Percentiles rank a stretch among this genome's conserved stretches.
These are phyloP conservation scores for Enoplosus armatus DNA, from an alignment of 2,797 vertebrate species.

Conservation along the genomic window DNA sequence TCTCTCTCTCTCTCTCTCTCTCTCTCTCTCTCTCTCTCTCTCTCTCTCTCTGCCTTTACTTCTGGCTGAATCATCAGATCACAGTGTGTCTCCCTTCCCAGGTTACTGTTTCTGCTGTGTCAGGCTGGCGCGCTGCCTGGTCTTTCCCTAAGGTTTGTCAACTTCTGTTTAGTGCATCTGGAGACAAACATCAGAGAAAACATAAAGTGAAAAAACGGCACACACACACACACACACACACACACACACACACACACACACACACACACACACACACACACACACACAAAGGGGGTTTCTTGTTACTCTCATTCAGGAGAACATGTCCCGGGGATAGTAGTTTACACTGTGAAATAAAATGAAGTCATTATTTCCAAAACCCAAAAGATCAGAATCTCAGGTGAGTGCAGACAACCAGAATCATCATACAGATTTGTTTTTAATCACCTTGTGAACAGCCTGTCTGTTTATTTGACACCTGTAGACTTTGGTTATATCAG, in stretches of 20 bases:
- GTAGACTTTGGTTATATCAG: conserved; percentile 85
- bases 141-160: conserved; percentile 81
- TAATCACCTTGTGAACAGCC: conserved; percentile 59
- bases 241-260: no score
- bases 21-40: conserved; percentile 46
- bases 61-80: conserved; percentile 86
- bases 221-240: no score
- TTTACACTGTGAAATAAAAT: conserved; percentile 58
- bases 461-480: conserved; percentile 91
- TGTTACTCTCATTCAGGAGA: conserved; percentile 42
- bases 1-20: conserved; percentile 44
- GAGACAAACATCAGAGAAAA: conserved; percentile 67
- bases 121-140: conserved; percentile 81
- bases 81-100: conserved; percentile 81
- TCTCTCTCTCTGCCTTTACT: conserved; percentile 55
- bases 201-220: conserved; percentile 43
- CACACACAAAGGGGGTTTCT: conserved; percentile 29
- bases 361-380: conserved; percentile 50
- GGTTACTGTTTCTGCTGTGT: conserved; percentile 85
- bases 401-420: conserved; percentile 50
- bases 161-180: conserved; percentile 77
- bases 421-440: conserved; percentile 49
- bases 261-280: no score
- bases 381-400: conserved; percentile 33
- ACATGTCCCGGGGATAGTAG: conserved; percentile 33